Base-by-base conservation (phyloP, 2,888 invertebrate genomes). In the Eupithecia insigniata region DNA sequence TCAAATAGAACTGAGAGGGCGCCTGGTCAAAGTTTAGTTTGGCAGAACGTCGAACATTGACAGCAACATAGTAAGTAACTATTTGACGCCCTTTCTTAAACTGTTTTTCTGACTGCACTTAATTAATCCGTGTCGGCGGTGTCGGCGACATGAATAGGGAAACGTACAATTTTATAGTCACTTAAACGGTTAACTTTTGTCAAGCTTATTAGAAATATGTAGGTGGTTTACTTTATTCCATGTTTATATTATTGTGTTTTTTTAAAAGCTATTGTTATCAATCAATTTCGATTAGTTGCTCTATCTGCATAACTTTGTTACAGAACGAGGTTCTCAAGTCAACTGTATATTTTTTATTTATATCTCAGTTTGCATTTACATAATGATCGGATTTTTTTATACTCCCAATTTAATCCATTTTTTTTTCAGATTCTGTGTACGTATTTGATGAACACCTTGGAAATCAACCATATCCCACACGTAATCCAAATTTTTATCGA, bases 91-190 rank as follows among this genome's bases (percentile, higher is more conserved):
- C 55, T 89, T 82, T 82, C 79, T 82, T 81, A 87, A 88, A 86
- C 87, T 84, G 88, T 90, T 90, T 90, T 89, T 86, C 84, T 89
- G 89, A 88, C 88, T 88, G 88, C 87, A 92, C 90, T 92, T 90
- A 92, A 93, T 93, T 93, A 92, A 90, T 90, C 88, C 90, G 85
- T 89, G 88, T 87, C 89, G 84, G 79, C 82, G 81, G 85, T 89
- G 89, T 87, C 89, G 83, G 79, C 82, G 80, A 85, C 83, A 84
- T 66, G 77, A 78, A 75, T 77, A 76, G 62, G 74, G 65, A 36
- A 61, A 34, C 32, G 51, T 72, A 39, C 60, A 73, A 71, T 75
- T 73, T 75, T 39, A 34, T 39, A 65, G 72, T 69, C 71, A 46
- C 67, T 70, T 72, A 67, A 69, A 69, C 65, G 61, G 69, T 69